Evolutionary conservation across 1,140 invertebrate genomes (phyloP).

Genomic region (Drosophila pseudoananassae): DNA sequence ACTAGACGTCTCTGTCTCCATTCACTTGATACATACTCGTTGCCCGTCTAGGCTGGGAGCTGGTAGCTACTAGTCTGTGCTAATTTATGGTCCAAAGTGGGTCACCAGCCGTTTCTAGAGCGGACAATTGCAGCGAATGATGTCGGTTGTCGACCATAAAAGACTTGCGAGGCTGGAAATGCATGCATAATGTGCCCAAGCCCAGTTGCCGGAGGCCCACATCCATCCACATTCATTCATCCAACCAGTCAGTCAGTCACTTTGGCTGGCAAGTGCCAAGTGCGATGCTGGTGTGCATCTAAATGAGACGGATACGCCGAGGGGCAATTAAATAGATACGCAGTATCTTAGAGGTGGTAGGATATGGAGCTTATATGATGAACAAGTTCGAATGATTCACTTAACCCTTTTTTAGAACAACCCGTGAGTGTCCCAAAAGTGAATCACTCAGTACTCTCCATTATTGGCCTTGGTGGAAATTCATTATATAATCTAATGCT

Average conservation of each 20-base stretch:
- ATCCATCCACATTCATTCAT: conserved; percentile 41
- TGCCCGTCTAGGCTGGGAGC: conserved; percentile 20
- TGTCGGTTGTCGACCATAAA: conserved; percentile 64
- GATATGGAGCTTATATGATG: no score
- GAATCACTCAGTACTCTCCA: neutral
- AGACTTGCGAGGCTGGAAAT: conserved; percentile 64
- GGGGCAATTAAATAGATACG: conserved; percentile 32
- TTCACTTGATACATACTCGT: conserved; percentile 6
- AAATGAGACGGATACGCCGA: conserved; percentile 37
- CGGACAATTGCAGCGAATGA: conserved; percentile 52
- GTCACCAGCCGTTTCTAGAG: conserved; percentile 69
- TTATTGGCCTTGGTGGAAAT: neutral
- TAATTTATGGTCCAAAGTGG: conserved; percentile 75
- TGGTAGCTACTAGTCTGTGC: conserved; percentile 37
- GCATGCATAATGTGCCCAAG: conserved; percentile 73
- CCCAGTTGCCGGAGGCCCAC: conserved; percentile 34
- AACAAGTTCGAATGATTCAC: neutral
- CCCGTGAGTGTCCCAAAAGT: neutral
- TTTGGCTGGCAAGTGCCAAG: conserved; percentile 46
- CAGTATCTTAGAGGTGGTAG: neutral
- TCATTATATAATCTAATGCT: conserved; percentile 9
- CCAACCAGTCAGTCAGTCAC: conserved; percentile 26
- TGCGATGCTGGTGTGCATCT: conserved; percentile 51
- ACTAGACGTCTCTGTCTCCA: conserved; percentile 25
- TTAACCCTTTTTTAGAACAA: neutral